Evolutionary conservation across 2,888 invertebrate genomes (phyloP).

Genomic region (Yponomeuta malinellus): DNA sequence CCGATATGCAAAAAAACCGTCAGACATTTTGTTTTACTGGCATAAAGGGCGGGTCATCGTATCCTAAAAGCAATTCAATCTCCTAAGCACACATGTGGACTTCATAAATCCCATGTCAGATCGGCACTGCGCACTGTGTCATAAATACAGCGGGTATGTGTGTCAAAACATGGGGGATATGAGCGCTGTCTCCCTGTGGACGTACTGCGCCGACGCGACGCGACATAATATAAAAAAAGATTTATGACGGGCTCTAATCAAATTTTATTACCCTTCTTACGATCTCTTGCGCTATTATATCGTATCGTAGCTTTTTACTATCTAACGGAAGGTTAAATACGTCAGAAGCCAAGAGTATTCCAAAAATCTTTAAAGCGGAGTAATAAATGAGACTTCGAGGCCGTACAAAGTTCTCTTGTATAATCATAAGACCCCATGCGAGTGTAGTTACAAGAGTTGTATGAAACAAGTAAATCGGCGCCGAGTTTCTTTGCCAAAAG

Average conservation of each 20-base stretch:
- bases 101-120: conserved; percentile 69
- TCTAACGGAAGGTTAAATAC: conserved; percentile 34
- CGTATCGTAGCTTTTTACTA: conserved; percentile 38
- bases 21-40: background rate
- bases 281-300: conserved; percentile 48
- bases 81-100: conserved; percentile 65
- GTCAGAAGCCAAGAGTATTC: conserved; percentile 19
- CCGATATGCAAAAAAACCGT: background rate
- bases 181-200: conserved; percentile 43
- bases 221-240: conserved; percentile 72
- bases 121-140: conserved; percentile 55
- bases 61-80: conserved; percentile 46
- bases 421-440: background rate
- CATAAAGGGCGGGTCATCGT: conserved; percentile 4
- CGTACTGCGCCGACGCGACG: conserved; percentile 42
- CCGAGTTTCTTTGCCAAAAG: conserved; percentile 63
- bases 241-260: conserved; percentile 72
- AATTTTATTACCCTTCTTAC: conserved; percentile 65
- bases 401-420: background rate
- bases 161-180: conserved; percentile 73
- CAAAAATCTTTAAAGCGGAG: background rate
- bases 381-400: background rate
- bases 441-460: background rate
- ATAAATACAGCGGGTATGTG: conserved; percentile 65
- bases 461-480: conserved; percentile 32